Base-by-base conservation (phyloP, 1,140 invertebrate species). In the Solenopsis invicta region DNA sequence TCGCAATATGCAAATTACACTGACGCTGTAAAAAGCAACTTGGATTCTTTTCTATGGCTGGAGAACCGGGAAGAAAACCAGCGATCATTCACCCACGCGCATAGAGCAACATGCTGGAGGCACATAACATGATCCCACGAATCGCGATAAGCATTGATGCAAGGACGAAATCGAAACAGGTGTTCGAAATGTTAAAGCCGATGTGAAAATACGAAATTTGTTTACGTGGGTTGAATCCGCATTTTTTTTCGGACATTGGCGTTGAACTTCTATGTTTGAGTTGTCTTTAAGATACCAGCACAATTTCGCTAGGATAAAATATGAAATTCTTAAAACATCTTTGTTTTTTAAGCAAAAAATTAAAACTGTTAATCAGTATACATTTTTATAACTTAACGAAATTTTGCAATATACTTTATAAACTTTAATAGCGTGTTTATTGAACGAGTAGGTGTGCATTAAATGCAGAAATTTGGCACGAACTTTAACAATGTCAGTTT, bases 131-230 rank as follows among this genome's bases (percentile, higher is more conserved):
- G 54, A 89, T 62, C 41, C n/a, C 29, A 61, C 50, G 41, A 88
- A 81, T 89, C 78, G 48, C 67, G 67, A 87, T 89, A 89, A 90
- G 81, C 59, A 72, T 88, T 54, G 76, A 88, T 88, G 64, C 76
- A 75, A 80, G 50, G 71, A 37, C 71, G 34, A 88, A 86, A 61
- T 85, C 37, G 34, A 24, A 81, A 84, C 67, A 89, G 24, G 72
- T 84, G 78, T 87, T 89, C 37, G 85, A 87, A 3, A 59, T 48
- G 18, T 54, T 62, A 48, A 34, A 52, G 62, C 10, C n/a, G 6
- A 66, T n/a, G 50, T 16, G 34, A 89, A 89, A 56, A 62, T n/a
- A 50, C 62, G 54, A 69, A 50, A 66, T 52, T 62, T 10, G 24
- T 50, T 56, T 29, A 52, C 45, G 69, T 84, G 45, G 66, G 48